These are phyloP conservation scores for Atlantisia rogersi DNA, from an alignment of 2,113 vertebrate species.

Conservation along the genomic window DNA sequence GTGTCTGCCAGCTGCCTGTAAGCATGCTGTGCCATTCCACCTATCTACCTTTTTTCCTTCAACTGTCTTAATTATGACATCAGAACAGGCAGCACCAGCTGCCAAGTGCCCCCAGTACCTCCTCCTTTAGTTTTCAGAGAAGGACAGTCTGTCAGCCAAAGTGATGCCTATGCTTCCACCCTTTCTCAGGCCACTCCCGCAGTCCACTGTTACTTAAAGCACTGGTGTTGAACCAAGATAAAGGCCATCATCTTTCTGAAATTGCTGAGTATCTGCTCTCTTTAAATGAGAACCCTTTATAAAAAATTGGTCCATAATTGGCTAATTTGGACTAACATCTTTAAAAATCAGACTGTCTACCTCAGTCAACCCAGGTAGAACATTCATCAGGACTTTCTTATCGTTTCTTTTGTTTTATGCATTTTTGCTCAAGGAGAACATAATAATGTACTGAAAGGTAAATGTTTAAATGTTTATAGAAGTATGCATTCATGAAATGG, in stretches of 20 bases:
- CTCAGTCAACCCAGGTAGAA: background rate
- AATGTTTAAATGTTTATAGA: background rate
- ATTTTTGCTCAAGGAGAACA: background rate
- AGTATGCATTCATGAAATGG: background rate
- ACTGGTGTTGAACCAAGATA: background rate
- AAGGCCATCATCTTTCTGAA: background rate
- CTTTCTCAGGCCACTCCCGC: background rate
- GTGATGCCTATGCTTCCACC: background rate
- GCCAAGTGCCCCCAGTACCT: background rate
- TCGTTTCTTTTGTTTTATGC: background rate
- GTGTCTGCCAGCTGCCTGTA: background rate
- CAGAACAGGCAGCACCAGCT: background rate
- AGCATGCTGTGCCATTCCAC: background rate
- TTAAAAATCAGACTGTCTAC: background rate
- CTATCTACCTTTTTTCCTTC: background rate
- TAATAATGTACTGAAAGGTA: background rate
- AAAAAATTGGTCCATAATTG: background rate
- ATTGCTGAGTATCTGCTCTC: background rate
- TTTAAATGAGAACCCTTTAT: background rate
- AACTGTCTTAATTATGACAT: background rate
- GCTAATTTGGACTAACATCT: background rate
- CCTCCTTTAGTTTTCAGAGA: background rate
- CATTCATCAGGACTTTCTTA: fast-evolving
- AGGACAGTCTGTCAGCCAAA: background rate
- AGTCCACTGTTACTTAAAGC: background rate